Evolutionary conservation across 2,797 vertebrate genomes (phyloP).

Genomic region (Chloroceryle inda): DNA sequence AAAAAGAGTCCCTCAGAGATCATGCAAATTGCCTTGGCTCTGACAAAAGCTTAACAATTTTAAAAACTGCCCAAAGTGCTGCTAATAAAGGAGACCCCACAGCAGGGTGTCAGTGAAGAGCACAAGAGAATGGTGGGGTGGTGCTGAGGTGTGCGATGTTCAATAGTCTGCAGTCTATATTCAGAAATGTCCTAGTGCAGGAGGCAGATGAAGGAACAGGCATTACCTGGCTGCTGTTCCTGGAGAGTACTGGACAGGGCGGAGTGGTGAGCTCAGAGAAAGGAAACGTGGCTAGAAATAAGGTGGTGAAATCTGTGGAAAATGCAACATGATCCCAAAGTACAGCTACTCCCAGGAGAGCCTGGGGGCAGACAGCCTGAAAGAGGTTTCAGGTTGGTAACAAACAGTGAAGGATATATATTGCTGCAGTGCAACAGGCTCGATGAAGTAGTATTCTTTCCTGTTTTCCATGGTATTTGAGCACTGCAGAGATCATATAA

Average conservation of each 20-base stretch:
- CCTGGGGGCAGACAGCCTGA: background rate
- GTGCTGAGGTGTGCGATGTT: background rate
- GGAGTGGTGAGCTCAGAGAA: background rate
- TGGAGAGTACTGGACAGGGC: background rate
- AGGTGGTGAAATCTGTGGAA: background rate
- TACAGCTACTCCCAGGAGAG: background rate
- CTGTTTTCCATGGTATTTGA: conserved; percentile 44
- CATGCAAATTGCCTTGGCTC: background rate
- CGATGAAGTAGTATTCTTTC: background rate
- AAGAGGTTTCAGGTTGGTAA: background rate
- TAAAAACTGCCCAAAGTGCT: background rate
- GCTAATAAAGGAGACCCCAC: background rate
- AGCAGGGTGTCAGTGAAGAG: background rate
- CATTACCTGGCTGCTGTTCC: background rate
- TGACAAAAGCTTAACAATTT: background rate
- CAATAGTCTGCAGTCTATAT: background rate
- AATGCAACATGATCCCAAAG: background rate
- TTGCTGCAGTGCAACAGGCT: background rate
- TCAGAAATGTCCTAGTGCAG: background rate
- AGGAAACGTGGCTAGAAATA: background rate
- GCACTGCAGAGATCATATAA: conserved; percentile 19
- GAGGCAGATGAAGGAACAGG: background rate
- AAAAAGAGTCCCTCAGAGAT: background rate
- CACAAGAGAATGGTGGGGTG: rapidly evolving
- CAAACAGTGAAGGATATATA: background rate